Percentiles rank a stretch among this genome's conserved stretches.
phyloP scores from a whole-genome alignment of 2,113 vertebrate species.

The Eurystomus gularis region DNA sequence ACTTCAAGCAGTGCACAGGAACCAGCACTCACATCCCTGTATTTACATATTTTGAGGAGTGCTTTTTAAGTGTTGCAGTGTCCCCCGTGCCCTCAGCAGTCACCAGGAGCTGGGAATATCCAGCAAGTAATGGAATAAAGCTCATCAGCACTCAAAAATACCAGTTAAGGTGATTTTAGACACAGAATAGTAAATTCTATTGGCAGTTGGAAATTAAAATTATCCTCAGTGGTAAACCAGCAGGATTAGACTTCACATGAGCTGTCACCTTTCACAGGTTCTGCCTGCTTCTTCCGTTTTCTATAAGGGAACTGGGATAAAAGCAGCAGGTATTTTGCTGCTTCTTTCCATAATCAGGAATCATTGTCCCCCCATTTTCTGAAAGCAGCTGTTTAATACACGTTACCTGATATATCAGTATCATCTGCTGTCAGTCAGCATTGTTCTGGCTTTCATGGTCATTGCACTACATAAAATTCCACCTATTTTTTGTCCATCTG shows the following conservation, averaged over 20 bases:
- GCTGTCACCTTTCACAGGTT: background rate
- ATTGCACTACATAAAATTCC: background rate
- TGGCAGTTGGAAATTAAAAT: slow-evolving; percentile 54
- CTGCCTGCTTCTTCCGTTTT: background rate
- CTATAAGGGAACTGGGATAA: background rate
- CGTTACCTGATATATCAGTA: background rate
- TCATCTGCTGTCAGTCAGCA: background rate
- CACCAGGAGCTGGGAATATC: background rate
- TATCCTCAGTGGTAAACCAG: slow-evolving; percentile 36
- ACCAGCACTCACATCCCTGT: background rate
- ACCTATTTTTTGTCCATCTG: background rate
- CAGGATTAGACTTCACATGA: background rate
- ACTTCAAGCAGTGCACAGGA: slow-evolving; percentile 29
- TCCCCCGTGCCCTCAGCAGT: background rate
- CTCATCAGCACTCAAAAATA: slow-evolving; percentile 33
- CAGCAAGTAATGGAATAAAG: slow-evolving; percentile 38
- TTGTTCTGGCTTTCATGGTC: background rate
- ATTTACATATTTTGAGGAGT: slow-evolving; percentile 11
- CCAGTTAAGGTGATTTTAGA: slow-evolving; percentile 16
- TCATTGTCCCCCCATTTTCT: background rate
- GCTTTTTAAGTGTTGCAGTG: background rate
- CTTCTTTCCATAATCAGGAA: background rate
- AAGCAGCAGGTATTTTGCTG: background rate
- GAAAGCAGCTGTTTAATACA: background rate
- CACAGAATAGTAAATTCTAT: slow-evolving; percentile 16